Conservation (phyloP, 2,113 vertebrate species). For the Alaudala cheleensis region DNA sequence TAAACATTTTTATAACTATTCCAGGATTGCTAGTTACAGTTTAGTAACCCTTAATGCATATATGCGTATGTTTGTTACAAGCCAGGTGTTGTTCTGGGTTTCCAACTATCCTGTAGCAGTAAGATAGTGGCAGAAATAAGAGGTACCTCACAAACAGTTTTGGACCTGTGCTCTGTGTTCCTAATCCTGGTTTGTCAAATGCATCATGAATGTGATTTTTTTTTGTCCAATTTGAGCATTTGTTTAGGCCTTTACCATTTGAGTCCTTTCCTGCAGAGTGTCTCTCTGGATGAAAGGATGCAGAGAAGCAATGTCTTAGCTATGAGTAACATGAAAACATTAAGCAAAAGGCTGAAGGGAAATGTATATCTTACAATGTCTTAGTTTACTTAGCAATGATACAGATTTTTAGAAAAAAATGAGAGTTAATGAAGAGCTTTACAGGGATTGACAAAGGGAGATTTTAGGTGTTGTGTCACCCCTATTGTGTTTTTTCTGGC, state of each 20-base stretch:
- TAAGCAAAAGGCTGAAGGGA: background rate
- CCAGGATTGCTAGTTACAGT: background rate
- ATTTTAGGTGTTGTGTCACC: background rate
- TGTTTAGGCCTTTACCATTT: background rate
- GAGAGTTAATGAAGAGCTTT: background rate
- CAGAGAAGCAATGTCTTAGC: background rate
- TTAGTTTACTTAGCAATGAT: background rate
- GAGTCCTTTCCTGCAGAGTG: background rate
- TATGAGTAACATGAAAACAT: background rate
- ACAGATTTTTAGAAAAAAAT: background rate
- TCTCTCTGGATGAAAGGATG: background rate
- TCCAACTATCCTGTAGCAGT: background rate
- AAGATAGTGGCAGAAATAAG: background rate
- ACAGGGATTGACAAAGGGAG: background rate
- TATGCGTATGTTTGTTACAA: background rate
- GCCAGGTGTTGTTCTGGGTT: background rate
- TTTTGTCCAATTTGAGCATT: background rate
- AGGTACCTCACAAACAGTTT: background rate
- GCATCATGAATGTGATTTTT: background rate
- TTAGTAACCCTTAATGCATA: background rate
- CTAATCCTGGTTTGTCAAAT: background rate
- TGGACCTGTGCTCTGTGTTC: background rate
- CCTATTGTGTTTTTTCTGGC: accelerated
- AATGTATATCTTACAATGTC: background rate
- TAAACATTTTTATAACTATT: background rate